A percentile compares a stretch with the other conserved stretches of the same genome.
phyloP scores from a whole-genome alignment of 2,797 vertebrate species.

The Orientallactaga sibirica region DNA sequence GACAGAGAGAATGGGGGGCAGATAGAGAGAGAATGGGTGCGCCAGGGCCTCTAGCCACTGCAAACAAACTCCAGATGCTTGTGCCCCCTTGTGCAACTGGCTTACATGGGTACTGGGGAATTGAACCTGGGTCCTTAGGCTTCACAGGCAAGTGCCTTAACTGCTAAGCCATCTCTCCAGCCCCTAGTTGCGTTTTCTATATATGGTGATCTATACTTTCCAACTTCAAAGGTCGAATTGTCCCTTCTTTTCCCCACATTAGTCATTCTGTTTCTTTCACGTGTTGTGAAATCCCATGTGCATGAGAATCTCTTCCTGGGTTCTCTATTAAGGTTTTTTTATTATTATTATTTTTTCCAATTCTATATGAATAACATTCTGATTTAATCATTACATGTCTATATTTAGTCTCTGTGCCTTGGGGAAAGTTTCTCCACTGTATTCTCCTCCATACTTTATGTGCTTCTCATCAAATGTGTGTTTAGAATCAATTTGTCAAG shows the following conservation, averaged over 20 bases:
- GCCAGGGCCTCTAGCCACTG: too few species aligned
- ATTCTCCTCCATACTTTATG: conserved; percentile 14
- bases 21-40: too few species aligned
- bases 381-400: neutral
- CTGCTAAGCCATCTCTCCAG: too few species aligned
- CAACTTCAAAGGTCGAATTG: neutral
- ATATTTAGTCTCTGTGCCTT: neutral
- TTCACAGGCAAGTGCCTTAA: too few species aligned
- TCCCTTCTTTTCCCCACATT: neutral
- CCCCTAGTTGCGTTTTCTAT: neutral
- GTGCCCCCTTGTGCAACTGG: too few species aligned
- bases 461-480: neutral
- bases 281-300: neutral
- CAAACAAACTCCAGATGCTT: too few species aligned
- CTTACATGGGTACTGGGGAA: too few species aligned
- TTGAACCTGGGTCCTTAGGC: too few species aligned
- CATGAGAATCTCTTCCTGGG: neutral
- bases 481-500: neutral
- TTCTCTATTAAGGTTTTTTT: neutral
- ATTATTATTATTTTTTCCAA: neutral
- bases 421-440: neutral
- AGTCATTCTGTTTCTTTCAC: neutral
- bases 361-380: neutral
- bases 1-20: too few species aligned
- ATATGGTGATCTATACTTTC: neutral